phyloP scores from a whole-genome alignment of 2,113 vertebrate genomes.

The Ondatra zibethicus region DNA sequence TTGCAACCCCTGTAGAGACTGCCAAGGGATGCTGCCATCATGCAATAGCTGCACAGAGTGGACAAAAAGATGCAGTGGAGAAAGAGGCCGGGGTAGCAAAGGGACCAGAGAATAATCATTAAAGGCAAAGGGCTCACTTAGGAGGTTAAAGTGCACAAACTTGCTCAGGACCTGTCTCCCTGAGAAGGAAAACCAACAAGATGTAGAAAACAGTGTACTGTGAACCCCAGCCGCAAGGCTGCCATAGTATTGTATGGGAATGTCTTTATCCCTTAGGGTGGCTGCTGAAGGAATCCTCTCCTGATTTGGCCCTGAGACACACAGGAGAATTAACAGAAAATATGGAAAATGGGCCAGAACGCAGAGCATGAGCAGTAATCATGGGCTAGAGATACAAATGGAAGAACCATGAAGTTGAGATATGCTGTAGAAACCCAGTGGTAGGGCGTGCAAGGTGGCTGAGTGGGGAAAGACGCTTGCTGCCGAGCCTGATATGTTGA shows the following conservation, averaged over 20 bases:
- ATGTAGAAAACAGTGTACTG: background rate
- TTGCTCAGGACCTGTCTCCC: background rate
- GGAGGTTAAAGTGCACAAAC: background rate
- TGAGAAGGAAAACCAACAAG: background rate
- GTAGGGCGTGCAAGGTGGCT: too few relatives aligned
- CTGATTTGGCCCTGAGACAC: background rate
- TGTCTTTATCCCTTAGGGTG: background rate
- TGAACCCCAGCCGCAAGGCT: background rate
- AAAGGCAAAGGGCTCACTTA: background rate
- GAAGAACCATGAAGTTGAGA: background rate
- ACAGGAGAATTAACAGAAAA: background rate
- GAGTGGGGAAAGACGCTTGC: background rate
- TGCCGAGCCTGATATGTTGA: too few relatives aligned
- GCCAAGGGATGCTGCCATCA: constrained; percentile 44
- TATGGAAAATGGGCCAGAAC: background rate
- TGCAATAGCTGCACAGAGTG: background rate
- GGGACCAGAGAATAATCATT: background rate
- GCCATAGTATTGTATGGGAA: background rate
- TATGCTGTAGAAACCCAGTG: background rate
- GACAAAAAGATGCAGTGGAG: background rate
- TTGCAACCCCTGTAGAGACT: constrained; percentile 35
- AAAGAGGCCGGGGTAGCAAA: background rate
- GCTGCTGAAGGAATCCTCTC: too few relatives aligned
- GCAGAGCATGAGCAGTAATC: background rate
- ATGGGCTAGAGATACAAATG: background rate